These are phyloP conservation scores for Acromyrmex heyeri DNA, from an alignment of 1,140 invertebrate genomes.

Conservation along the genomic window DNA sequence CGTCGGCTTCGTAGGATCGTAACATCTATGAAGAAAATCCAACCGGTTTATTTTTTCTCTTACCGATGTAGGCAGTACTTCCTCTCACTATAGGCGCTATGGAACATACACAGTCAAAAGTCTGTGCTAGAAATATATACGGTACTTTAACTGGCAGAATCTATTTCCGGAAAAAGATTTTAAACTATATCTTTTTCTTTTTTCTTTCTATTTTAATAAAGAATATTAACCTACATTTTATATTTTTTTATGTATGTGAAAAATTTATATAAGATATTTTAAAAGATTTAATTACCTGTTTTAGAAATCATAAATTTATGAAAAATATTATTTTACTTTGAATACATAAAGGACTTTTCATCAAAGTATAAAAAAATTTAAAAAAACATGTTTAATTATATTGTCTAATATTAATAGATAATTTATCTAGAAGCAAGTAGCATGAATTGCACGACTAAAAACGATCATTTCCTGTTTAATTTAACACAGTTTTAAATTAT, in stretches of 20 bases:
- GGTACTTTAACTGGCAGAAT: not conserved
- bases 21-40: slow-evolving; percentile 14
- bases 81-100: not conserved
- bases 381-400: too few species aligned
- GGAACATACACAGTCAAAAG: slow-evolving; percentile 28
- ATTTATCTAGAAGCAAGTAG: not conserved
- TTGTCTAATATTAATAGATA: too few species aligned
- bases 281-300: not conserved
- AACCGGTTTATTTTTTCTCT: slow-evolving; percentile 42
- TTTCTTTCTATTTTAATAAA: not conserved
- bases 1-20: slow-evolving; percentile 17
- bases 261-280: not conserved
- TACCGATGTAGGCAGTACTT: slow-evolving; percentile 3
- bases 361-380: not conserved
- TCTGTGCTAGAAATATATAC: slow-evolving; percentile 6
- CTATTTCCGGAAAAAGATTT: slow-evolving; percentile 3
- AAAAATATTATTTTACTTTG: slow-evolving; percentile 21
- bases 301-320: not conserved
- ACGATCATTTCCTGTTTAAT: not conserved
- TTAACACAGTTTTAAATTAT: not conserved
- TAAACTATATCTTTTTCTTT: not conserved
- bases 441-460: not conserved
- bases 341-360: not conserved
- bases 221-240: not conserved
- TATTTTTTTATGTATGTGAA: not conserved